These are phyloP conservation scores for Malurus elegans DNA, from an alignment of 2,113 vertebrate genomes.

Conservation along the genomic window DNA sequence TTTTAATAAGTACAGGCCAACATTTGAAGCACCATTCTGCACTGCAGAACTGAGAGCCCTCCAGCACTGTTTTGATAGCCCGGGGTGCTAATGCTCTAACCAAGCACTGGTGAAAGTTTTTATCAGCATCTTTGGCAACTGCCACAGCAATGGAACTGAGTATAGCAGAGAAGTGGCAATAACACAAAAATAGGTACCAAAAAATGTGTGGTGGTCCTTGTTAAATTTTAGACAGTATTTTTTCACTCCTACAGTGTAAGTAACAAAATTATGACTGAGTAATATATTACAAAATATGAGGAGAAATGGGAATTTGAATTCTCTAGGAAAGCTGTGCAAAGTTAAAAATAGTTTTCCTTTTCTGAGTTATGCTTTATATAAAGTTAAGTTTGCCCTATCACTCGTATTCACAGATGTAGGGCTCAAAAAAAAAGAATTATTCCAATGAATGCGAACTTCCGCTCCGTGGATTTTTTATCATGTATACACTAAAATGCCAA, in stretches of 20 bases:
- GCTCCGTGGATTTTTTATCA: conserved; percentile 57
- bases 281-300: background rate
- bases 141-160: background rate
- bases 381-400: background rate
- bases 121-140: background rate
- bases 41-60: background rate
- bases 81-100: background rate
- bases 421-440: background rate
- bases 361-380: background rate
- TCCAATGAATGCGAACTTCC: background rate
- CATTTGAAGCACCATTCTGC: background rate
- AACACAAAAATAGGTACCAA: background rate
- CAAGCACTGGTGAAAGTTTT: background rate
- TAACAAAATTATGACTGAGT: background rate
- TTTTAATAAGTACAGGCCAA: background rate
- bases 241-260: background rate
- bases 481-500: conserved; percentile 63
- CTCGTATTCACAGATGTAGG: background rate
- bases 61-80: background rate
- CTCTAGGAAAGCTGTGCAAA: background rate
- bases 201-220: background rate
- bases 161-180: background rate
- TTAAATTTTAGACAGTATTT: background rate
- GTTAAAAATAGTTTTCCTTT: background rate
- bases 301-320: background rate